Evolutionary conservation across 2,113 vertebrate species (phyloP), one percentile per base, ranked within the genome.

Genomic region (Tonatia bakeri): DNA sequence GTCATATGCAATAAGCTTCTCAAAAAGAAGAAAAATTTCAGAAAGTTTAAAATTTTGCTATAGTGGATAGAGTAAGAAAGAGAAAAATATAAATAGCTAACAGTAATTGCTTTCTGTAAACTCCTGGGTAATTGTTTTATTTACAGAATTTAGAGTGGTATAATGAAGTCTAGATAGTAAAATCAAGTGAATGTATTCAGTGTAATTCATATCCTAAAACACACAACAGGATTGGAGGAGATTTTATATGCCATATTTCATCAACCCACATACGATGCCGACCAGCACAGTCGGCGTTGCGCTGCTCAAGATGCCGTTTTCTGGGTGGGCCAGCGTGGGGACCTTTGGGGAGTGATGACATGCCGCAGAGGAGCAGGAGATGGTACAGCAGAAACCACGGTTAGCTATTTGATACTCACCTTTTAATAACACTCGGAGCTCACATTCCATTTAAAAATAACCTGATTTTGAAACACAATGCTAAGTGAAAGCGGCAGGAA

Each of bases 1-100:
- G 47, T 56, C 94, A 96, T 94, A 96, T 96, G 93, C 95, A 98
- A 93, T 93, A 94, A 95, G 4, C 28, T 75, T 86, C 19, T 86
- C 47, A 93, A 70, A 76, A 56, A 76, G 8, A 45, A 11, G 31
- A 92, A 93, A 40, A 40, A 47, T 40, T 69, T 73, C 7, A 65
- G 36, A 70, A 93, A 45, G 26, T 81, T 94, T 45, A 75, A 91
- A 80, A 69, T 89, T 91, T 59, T 92, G 17, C n/a, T 52, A 69
- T 20, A 76, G 45, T 61, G 31, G 40, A 40, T 45, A 93, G 20
- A 56, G 1, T 82, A 61, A 36, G 26, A 77, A 88, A 94, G 38
- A 28, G 19, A 26, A 16, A 43, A 85, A 76, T 67, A 52, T 26
- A 67, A 96, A 54, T 31, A 72, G 14, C 19, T 72, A 36, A 61